phyloP scores from a whole-genome alignment of 2,797 vertebrate genomes.

The Sebastes taczanowskii region DNA sequence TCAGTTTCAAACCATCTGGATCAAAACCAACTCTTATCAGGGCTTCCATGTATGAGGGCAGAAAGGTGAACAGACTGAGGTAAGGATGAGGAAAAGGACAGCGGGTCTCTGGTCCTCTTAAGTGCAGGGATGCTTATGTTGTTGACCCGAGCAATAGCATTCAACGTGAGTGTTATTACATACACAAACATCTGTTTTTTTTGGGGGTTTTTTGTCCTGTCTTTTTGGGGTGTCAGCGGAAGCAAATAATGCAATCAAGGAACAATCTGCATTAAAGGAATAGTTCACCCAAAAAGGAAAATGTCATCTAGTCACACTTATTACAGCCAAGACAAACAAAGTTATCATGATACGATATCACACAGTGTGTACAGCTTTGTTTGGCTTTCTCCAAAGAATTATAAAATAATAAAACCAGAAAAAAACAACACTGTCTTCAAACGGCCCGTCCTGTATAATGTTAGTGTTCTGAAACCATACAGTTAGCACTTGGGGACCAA shows the following conservation, averaged over 20 bases:
- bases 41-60: constrained; percentile 60
- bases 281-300: background rate
- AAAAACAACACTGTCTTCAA: background rate
- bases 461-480: background rate
- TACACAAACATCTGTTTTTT: background rate
- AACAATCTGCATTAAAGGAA: background rate
- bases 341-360: background rate
- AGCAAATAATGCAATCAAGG: background rate
- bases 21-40: constrained; percentile 71
- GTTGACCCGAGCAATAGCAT: constrained; percentile 1
- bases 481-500: background rate
- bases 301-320: background rate
- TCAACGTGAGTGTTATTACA: background rate
- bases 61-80: constrained; percentile 15
- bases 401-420: background rate
- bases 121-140: constrained; percentile 3
- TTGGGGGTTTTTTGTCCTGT: background rate
- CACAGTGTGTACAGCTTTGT: background rate
- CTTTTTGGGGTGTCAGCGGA: background rate
- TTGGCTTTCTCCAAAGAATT: background rate
- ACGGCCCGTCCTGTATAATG: background rate
- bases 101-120: constrained; percentile 3
- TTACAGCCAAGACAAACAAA: background rate
- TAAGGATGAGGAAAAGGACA: background rate
- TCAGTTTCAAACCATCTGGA: constrained; percentile 86